Base-by-base conservation (phyloP, 1,140 invertebrate genomes). In the Diorhabda sublineata region DNA sequence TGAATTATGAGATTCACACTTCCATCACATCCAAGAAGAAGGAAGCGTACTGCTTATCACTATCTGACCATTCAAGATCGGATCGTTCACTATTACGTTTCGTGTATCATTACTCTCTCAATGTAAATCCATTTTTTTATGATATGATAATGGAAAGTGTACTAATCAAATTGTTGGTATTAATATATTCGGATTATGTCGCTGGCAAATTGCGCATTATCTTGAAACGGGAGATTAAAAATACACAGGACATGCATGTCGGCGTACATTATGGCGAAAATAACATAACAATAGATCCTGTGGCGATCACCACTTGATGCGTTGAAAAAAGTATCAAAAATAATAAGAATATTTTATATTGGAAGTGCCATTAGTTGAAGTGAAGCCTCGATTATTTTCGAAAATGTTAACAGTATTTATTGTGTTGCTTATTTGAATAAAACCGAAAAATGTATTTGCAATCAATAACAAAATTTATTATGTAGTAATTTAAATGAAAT, bases 191-290 rank as follows among this genome's bases (percentile, higher is more conserved):
- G 45, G 45, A 47, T 47, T 8, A 47, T 8, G 45, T 47, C 45
- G 8, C 45, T 47, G 2, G 8, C 45, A 47, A 47, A 47, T 47
- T 47, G 45, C 45, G 8, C 45, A 8, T 5, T 47, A 47, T 47
- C 8, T 47, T 5, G 8, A 47, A 47, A 5, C n/a, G 5, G 2
- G 45, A 47, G 1, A 1, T 2, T 5, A 47, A 8, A 47, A 47
- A 47, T 47, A 47, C 45, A 47, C 45, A 47, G 8, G 8, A 52
- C 45, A 52, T 52, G 78, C 85, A 11, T 52, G 5, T 52, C 45
- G 45, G 8, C 45, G 45, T 52, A 52, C 45, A 52, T 52, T 52
- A 52, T 52, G 45, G 2, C 45, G 45, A 52, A 52, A 52, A 9
- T 47, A 52, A 9, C 45, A 52, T 52, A 52, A 52, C 45, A 52